Percentiles rank a stretch among this genome's conserved stretches.
Conservation (phyloP, 2,113 vertebrate species). For the Todiramphus saurophagus region DNA sequence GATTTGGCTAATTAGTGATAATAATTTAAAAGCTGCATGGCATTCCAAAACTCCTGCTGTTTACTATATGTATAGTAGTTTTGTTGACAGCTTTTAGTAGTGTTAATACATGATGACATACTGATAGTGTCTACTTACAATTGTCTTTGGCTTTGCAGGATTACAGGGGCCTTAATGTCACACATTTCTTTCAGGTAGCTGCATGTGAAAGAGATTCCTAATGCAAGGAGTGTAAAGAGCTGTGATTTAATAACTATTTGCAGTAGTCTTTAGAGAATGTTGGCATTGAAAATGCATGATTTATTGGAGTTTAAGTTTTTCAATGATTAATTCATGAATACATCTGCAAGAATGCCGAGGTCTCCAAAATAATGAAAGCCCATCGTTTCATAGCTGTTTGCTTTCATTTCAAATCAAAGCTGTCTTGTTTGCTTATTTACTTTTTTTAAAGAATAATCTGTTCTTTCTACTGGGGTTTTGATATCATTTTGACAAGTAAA, state of each 20-base stretch:
- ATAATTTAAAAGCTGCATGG: slow-evolving; percentile 74
- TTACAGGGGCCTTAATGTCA: neutral
- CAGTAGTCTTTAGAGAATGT: slow-evolving; percentile 38
- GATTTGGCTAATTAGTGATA: slow-evolving; percentile 79
- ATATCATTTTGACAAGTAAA: slow-evolving; percentile 75
- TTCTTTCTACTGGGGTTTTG: slow-evolving; percentile 58
- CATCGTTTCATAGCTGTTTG: slow-evolving; percentile 18
- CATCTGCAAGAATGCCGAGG: slow-evolving; percentile 63
- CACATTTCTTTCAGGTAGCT: slow-evolving; percentile 18
- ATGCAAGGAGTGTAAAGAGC: slow-evolving; percentile 12
- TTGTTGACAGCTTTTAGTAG: slow-evolving; percentile 68
- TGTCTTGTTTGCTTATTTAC: slow-evolving; percentile 65
- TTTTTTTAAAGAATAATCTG: neutral
- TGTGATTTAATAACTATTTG: slow-evolving; percentile 51
- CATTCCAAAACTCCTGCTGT: slow-evolving; percentile 71
- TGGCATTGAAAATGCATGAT: slow-evolving; percentile 57
- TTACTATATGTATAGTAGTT: slow-evolving; percentile 58
- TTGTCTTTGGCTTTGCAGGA: slow-evolving; percentile 37
- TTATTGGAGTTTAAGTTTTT: slow-evolving; percentile 67
- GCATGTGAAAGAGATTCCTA: slow-evolving; percentile 21
- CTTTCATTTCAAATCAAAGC: slow-evolving; percentile 76
- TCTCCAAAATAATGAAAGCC: slow-evolving; percentile 70
- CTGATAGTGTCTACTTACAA: neutral
- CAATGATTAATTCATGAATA: slow-evolving; percentile 80
- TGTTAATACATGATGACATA: slow-evolving; percentile 58